Conservation (phyloP, 2,113 vertebrate species). For the Chaenocephalus aceratus region DNA sequence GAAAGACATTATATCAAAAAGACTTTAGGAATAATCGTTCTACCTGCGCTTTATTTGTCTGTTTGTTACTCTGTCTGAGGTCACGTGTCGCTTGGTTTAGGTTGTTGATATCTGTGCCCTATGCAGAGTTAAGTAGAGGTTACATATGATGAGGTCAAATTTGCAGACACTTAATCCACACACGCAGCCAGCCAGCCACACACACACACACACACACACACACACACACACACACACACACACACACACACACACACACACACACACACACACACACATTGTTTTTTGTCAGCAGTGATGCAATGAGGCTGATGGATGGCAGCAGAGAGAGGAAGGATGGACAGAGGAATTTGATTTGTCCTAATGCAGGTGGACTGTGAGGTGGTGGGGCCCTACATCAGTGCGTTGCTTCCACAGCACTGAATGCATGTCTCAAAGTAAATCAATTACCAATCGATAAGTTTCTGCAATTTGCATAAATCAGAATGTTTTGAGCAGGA, state of each 20-base stretch:
- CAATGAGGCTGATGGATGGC: slow-evolving; percentile 81
- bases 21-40: slow-evolving; percentile 11
- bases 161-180: slow-evolving; percentile 13
- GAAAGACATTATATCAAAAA: slow-evolving; percentile 56
- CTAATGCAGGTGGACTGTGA: slow-evolving; percentile 43
- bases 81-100: background rate
- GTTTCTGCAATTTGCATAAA: slow-evolving; percentile 81
- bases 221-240: background rate
- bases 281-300: slow-evolving; percentile 66
- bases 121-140: slow-evolving; percentile 26
- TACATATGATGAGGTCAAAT: slow-evolving; percentile 16
- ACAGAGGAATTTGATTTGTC: slow-evolving; percentile 83
- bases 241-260: slow-evolving; percentile 4
- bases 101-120: background rate
- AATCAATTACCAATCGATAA: slow-evolving; percentile 81
- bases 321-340: slow-evolving; percentile 65
- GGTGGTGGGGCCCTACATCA: slow-evolving; percentile 41
- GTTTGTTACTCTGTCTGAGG: slow-evolving; percentile 7
- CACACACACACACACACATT: slow-evolving; percentile 4
- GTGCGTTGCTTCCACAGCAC: slow-evolving; percentile 38
- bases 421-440: slow-evolving; percentile 70
- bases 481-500: slow-evolving; percentile 51
- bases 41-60: slow-evolving; percentile 14
- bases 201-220: slow-evolving; percentile 11
- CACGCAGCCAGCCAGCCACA: background rate